Evolutionary conservation across 2,113 vertebrate species (phyloP).

Genomic region (Anhinga anhinga): DNA sequence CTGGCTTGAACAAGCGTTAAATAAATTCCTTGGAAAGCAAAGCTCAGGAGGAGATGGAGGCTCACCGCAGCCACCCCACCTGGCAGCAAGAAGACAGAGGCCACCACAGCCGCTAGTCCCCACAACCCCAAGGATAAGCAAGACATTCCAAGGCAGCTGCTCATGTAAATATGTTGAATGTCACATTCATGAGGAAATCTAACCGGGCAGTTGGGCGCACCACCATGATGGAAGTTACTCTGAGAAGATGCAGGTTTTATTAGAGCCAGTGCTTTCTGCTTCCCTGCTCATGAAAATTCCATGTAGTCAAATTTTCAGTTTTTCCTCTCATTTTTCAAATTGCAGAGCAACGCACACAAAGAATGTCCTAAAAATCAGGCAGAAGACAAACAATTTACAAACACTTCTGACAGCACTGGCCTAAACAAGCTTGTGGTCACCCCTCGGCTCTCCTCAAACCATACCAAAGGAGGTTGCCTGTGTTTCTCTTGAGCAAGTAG

Average conservation of each 20-base stretch:
- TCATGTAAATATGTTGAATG: not conserved
- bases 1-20: not conserved
- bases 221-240: not conserved
- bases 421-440: not conserved
- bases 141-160: not conserved
- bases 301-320: fast-evolving
- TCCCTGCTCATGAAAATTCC: not conserved
- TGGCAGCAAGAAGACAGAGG: not conserved
- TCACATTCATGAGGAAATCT: not conserved
- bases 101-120: fast-evolving
- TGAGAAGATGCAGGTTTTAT: not conserved
- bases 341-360: not conserved
- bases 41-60: not conserved
- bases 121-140: not conserved
- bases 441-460: not conserved
- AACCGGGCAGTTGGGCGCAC: not conserved
- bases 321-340: not conserved
- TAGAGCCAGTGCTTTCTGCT: not conserved
- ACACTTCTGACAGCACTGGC: not conserved
- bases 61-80: not conserved
- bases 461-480: not conserved
- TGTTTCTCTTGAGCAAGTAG: not conserved
- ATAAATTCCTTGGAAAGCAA: not conserved
- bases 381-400: not conserved
- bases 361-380: not conserved